Percentiles rank a stretch among this genome's conserved stretches.
Evolutionary conservation across 2,113 vertebrate species (phyloP).

Genomic region (Onychostoma macrolepis): DNA sequence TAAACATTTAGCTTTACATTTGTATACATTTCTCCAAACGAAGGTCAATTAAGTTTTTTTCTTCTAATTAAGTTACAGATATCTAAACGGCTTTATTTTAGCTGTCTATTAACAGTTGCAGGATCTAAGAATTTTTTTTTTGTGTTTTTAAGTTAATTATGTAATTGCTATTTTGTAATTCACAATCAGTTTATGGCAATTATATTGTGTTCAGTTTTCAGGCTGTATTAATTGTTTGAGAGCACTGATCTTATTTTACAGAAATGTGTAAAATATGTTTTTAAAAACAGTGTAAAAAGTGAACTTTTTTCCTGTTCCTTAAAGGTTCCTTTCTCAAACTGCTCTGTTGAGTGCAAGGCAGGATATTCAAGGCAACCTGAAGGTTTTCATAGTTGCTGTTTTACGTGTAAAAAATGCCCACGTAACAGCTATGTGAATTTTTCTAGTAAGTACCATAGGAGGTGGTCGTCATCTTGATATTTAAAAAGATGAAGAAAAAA

Average conservation of each 20-base stretch:
- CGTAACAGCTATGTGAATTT: conserved; percentile 36
- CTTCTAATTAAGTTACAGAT: no score
- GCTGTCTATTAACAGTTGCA: neutral
- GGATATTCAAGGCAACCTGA: conserved; percentile 22
- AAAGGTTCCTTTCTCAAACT: conserved; percentile 56
- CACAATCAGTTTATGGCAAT: neutral
- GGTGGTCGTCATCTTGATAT: neutral
- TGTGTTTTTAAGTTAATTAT: neutral
- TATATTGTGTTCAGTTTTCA: neutral
- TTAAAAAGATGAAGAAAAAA: no score
- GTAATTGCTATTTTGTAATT: neutral
- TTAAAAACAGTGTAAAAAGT: neutral
- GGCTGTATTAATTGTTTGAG: neutral
- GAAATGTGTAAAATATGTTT: neutral
- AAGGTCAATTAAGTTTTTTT: no score
- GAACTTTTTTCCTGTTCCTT: neutral
- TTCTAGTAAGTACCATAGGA: conserved; percentile 36
- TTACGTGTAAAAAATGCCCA: conserved; percentile 31
- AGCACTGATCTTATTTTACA: no score
- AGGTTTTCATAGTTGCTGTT: conserved; percentile 46
- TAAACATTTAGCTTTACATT: neutral
- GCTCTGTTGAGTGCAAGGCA: conserved; percentile 46
- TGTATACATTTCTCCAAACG: no score
- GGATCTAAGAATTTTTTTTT: neutral
- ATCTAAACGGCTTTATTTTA: no score